Base-by-base conservation (phyloP, 1,140 invertebrate species). In the Nasonia giraulti region DNA sequence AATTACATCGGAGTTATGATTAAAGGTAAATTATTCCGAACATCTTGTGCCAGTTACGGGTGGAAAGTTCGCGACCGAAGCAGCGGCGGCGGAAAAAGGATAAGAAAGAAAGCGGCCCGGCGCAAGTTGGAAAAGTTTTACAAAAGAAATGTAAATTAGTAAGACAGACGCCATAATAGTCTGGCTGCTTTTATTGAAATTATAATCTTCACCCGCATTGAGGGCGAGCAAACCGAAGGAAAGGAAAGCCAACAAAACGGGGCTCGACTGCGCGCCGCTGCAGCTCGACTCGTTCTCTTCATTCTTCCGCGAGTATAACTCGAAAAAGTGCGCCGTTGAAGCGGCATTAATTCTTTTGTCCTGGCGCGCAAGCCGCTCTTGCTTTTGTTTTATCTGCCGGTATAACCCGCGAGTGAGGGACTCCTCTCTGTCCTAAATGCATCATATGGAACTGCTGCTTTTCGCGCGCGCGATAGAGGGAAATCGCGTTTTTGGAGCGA, bases 141-240 rank as follows among this genome's bases (percentile, higher is more conserved):
- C 55, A 62, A 62, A 62, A 62, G 55, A 62, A 62, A 62, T 62
- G 55, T 62, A 62, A 62, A 62, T 62, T 62, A 62, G 55, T 62
- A 62, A 62, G 55, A 62, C 55, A 17, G 17, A n/a, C 14, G 55
- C 55, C 17, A 62, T 62, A 62, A 62, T 62, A 20, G 55, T n/a
- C 55, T 62, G 20, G 55, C 55, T 62, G 55, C 14, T n/a, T 62
- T 62, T 62, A 62, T 62, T 62, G 55, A 62, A 62, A 62, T 62
- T 62, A 62, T 62, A 62, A 62, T 62, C 55, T 62, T 62, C n/a
- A 55, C 17, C 14, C 17, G 14, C 55, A 62, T 62, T 62, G 55
- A 62, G 55, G 1, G 14, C 17, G 55, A n/a, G 7, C 55, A 62
- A 62, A 62, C 20, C 14, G 20, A n/a, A 62, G 20, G 55, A 62